These are phyloP conservation scores for Drosophila pseudoananassae DNA, from an alignment of 1,140 invertebrate genomes.

Conservation along the genomic window DNA sequence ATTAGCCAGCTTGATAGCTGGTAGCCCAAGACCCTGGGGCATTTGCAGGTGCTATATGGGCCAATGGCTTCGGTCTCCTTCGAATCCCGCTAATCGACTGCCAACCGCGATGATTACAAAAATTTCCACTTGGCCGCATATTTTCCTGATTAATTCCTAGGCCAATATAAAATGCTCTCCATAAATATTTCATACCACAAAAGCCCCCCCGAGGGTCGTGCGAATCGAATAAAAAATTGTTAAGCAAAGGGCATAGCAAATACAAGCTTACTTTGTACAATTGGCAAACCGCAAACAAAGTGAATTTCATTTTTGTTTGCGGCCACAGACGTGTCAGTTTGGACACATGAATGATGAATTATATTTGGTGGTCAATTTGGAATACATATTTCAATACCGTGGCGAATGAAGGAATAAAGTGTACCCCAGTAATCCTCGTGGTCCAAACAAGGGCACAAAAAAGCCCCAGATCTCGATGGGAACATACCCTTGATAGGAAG, in stretches of 20 bases:
- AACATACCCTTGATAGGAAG: background rate
- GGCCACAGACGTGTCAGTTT: constrained; percentile 79
- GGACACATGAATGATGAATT: constrained; percentile 82
- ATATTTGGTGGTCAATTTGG: constrained; percentile 58
- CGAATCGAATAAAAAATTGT: constrained; percentile 12
- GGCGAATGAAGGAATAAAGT: constrained; percentile 18
- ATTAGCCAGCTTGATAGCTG: constrained; percentile 58
- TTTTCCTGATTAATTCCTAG: constrained; percentile 73
- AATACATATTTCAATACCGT: constrained; percentile 25
- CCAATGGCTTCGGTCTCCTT: background rate
- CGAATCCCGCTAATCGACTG: constrained; percentile 56
- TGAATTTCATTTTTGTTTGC: constrained; percentile 77
- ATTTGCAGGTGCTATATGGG: constrained; percentile 5
- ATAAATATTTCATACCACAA: constrained; percentile 65
- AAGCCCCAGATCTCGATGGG: background rate
- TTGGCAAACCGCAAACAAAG: constrained; percentile 72
- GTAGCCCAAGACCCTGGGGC: constrained; percentile 4
- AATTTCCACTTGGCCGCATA: constrained; percentile 70
- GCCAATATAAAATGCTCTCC: constrained; percentile 29
- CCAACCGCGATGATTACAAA: constrained; percentile 63
- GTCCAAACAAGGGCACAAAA: background rate
- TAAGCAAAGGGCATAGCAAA: constrained; percentile 36
- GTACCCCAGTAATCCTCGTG: constrained; percentile 17
- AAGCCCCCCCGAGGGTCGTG: constrained; percentile 1
- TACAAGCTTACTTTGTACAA: constrained; percentile 54